These are phyloP conservation scores for Alcis repandata DNA, from an alignment of 2,888 invertebrate genomes.

Conservation along the genomic window DNA sequence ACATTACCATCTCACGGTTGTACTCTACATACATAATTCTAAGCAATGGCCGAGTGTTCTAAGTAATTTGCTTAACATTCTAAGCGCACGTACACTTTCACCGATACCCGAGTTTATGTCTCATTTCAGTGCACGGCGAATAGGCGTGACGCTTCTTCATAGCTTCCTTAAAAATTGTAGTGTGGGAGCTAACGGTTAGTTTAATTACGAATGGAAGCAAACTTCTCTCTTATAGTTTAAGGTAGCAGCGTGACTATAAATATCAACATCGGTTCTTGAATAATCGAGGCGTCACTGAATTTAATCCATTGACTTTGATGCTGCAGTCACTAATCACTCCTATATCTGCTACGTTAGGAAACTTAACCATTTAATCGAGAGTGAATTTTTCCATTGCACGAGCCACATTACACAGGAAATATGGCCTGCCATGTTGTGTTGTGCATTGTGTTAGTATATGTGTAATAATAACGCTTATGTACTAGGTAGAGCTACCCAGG, in stretches of 20 bases:
- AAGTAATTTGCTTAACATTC: slow-evolving; percentile 48
- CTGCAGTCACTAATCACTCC: too few relatives aligned
- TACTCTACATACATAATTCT: slow-evolving; percentile 8
- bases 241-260: neutral
- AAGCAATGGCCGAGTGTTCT: neutral
- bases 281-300: too few relatives aligned
- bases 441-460: too few relatives aligned
- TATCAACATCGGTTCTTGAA: too few relatives aligned
- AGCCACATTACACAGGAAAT: too few relatives aligned
- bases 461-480: too few relatives aligned
- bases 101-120: slow-evolving; percentile 50
- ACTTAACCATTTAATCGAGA: too few relatives aligned
- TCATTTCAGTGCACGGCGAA: slow-evolving; percentile 49
- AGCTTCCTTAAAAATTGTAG: slow-evolving; percentile 33
- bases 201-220: slow-evolving; percentile 8
- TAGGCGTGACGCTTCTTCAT: slow-evolving; percentile 43
- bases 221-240: neutral
- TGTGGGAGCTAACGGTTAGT: slow-evolving; percentile 4
- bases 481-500: too few relatives aligned
- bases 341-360: too few relatives aligned
- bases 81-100: slow-evolving; percentile 61
- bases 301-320: too few relatives aligned
- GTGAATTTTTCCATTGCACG: too few relatives aligned
- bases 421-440: too few relatives aligned
- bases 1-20: slow-evolving; percentile 3